Evolutionary conservation across 2,888 invertebrate species (phyloP).

Genomic region (Mongoloraphidia duomilia): DNA sequence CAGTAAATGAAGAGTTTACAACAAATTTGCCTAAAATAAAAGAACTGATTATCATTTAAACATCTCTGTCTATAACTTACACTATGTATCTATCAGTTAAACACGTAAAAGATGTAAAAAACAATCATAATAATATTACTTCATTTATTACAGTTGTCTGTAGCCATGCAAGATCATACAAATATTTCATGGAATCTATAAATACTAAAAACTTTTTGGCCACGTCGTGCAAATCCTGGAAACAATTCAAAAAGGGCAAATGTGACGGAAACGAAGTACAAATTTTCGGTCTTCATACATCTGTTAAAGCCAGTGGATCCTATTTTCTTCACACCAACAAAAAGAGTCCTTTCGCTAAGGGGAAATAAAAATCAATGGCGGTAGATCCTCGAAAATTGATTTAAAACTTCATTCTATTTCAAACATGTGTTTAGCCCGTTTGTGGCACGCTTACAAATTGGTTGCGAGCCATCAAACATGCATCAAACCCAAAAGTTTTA

Average conservation of each 20-base stretch:
- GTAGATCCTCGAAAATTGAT: too few relatives aligned
- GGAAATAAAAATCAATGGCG: background rate
- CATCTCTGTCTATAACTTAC: too few relatives aligned
- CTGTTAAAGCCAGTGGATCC: background rate
- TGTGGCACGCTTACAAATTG: too few relatives aligned
- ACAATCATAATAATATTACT: too few relatives aligned
- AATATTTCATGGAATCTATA: conserved; percentile 33
- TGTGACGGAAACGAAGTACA: conserved; percentile 15
- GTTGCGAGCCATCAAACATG: too few relatives aligned
- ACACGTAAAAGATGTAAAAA: too few relatives aligned
- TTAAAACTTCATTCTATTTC: too few relatives aligned
- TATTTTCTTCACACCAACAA: background rate
- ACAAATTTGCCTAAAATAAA: background rate
- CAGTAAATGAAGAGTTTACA: background rate
- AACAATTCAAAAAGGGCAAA: conserved; percentile 21
- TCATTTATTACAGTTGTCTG: conserved; percentile 28
- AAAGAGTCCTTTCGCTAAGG: background rate
- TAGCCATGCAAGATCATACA: conserved; percentile 31
- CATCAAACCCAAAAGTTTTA: too few relatives aligned
- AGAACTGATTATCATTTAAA: too few relatives aligned
- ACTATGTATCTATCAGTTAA: too few relatives aligned
- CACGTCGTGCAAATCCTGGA: conserved; percentile 25
- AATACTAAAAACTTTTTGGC: conserved; percentile 25
- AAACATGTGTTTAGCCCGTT: too few relatives aligned
- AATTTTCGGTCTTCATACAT: background rate